These are phyloP conservation scores for Eilema sororculum DNA, from an alignment of 2,888 invertebrate species.

Conservation along the genomic window DNA sequence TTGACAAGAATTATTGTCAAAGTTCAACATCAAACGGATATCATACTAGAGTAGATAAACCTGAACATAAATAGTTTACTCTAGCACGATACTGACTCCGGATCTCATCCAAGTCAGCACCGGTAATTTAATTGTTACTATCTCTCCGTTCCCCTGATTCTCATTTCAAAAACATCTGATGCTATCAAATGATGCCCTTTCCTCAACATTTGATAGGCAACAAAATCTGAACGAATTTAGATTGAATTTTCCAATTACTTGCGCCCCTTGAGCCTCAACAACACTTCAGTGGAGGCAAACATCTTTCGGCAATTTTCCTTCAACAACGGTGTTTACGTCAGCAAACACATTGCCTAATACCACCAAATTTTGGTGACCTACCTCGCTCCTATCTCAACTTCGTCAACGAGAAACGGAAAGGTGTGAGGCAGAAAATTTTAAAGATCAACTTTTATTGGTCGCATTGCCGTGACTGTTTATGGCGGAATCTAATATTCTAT, in stretches of 20 bases:
- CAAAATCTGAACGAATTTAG: constrained; percentile 63
- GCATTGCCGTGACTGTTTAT: constrained; percentile 68
- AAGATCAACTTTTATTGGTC: constrained; percentile 71
- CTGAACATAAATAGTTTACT: constrained; percentile 27
- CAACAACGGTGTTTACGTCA: constrained; percentile 68
- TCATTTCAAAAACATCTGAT: constrained; percentile 36
- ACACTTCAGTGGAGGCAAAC: constrained; percentile 68
- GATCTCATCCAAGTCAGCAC: constrained; percentile 24
- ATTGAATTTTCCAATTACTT: constrained; percentile 73
- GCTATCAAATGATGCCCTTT: constrained; percentile 37
- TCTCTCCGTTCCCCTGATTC: constrained; percentile 28
- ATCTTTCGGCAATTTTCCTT: constrained; percentile 72
- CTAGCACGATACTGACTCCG: not conserved
- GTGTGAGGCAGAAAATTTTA: constrained; percentile 54
- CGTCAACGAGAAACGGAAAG: constrained; percentile 31
- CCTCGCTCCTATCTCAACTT: constrained; percentile 32
- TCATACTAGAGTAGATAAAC: constrained; percentile 27
- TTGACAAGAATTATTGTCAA: constrained; percentile 37
- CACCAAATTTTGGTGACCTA: constrained; percentile 60
- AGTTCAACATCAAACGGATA: constrained; percentile 43
- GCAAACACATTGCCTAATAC: constrained; percentile 64
- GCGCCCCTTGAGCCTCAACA: constrained; percentile 54
- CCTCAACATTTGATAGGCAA: constrained; percentile 42
- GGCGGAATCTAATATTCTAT: constrained; percentile 81
- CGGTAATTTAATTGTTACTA: constrained; percentile 45